Evolutionary conservation across 92 coral and sea anemone genomes (phyloP), one percentile per base, ranked within the genome.

Genomic region (Epizoanthus rinbou): DNA sequence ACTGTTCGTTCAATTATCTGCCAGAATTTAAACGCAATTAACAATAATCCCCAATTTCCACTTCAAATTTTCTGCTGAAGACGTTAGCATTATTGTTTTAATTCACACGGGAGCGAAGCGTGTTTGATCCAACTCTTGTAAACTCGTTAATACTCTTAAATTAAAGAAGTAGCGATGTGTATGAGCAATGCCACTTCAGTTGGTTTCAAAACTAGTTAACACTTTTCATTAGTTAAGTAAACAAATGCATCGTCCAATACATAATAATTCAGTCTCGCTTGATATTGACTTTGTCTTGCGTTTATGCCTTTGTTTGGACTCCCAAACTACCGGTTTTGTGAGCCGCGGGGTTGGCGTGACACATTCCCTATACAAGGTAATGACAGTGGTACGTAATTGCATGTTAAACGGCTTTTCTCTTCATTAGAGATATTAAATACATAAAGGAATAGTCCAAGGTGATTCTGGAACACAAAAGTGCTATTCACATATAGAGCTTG

Each of bases 351-450:
- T 10, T 0, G 21, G 68, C 81, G 81, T 75, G 81, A 75, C 81
- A 52, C 64, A 19, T 24, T 2, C 19, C 4, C 64, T 75, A 56
- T 31, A 54, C 57, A 24, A 75, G 68, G 67, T 6, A 4, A 75
- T 75, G 81, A 58, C 68, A 66, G 13, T 9, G 7, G 4, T 9
- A 57, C 54, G 60, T 23, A 75, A 75, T 56, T 33, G 47, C 53
- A 31, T 41, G 31, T 15, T 58, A 75, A 75, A 75, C 54, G 81
- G 60, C 28, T 17, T 9, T 57, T 75, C 68, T 75, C 81, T 75
- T 9, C 81, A 75, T 75, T 75, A 75, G 68, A 57, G 31, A 74
- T 57, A 57, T 52, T 56, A 74, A 74, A 74, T 57, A 57, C 67
- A 50, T 33, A 35, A 33, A 57, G 18, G 81, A 75, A 58, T 75